phyloP scores from a whole-genome alignment of 2,797 vertebrate species.

The Oophaga sylvatica region DNA sequence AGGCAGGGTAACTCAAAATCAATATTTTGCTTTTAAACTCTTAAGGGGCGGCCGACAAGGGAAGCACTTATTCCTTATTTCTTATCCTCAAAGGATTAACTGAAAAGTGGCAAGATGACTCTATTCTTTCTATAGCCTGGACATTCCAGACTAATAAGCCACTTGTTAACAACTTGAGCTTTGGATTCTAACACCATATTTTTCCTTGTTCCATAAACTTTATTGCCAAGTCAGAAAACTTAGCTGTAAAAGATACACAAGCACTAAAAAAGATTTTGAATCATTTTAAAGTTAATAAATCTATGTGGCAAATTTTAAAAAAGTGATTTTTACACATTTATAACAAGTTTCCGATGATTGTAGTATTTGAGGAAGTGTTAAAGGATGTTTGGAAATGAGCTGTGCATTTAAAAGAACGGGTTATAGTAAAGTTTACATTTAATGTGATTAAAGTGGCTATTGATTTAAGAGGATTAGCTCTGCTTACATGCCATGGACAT shows the following conservation, averaged over 20 bases:
- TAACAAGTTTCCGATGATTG: not conserved
- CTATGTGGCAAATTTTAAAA: not conserved
- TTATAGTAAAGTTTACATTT: not conserved
- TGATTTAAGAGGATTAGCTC: not conserved
- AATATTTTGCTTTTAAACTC: slow-evolving; percentile 92
- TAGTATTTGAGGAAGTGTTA: not conserved
- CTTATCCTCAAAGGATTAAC: slow-evolving; percentile 79
- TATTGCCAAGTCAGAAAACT: slow-evolving; percentile 15
- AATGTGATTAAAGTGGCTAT: not conserved
- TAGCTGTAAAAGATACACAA: not conserved
- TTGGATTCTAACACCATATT: slow-evolving; percentile 50
- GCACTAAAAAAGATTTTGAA: not conserved
- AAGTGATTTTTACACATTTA: no score
- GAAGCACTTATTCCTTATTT: slow-evolving; percentile 79
- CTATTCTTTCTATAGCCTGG: slow-evolving; percentile 67
- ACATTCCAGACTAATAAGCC: slow-evolving; percentile 74
- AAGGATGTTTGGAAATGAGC: not conserved
- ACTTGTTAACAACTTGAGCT: slow-evolving; percentile 73
- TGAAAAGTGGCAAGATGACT: slow-evolving; percentile 74
- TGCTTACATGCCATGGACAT: not conserved
- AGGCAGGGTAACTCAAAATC: slow-evolving; percentile 87
- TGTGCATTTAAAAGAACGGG: not conserved
- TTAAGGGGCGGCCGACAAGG: slow-evolving; percentile 81
- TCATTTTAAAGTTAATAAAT: not conserved
- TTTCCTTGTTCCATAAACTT: slow-evolving; percentile 20